These are phyloP conservation scores for Pycnonotus jocosus DNA, from an alignment of 2,113 vertebrate genomes.

Conservation along the genomic window DNA sequence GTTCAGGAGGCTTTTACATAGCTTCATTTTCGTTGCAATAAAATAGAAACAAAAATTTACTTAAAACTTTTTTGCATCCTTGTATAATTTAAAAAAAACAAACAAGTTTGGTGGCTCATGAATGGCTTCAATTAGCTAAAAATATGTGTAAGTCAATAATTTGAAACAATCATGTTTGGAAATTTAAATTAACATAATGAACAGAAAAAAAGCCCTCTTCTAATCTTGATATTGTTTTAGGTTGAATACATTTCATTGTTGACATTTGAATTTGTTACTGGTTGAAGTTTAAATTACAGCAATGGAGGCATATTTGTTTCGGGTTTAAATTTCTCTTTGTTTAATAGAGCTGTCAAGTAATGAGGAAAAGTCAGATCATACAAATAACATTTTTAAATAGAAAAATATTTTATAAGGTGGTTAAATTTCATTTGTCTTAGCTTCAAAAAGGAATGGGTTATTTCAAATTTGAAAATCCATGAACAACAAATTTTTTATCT, in stretches of 20 bases:
- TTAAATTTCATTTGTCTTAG: background rate
- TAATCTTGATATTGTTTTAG: background rate
- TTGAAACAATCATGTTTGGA: background rate
- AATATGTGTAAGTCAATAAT: background rate
- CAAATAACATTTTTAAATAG: background rate
- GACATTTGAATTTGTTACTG: constrained; percentile 2
- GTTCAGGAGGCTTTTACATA: background rate
- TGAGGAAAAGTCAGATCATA: background rate
- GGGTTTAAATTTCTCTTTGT: constrained; percentile 27
- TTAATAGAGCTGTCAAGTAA: constrained; percentile 21
- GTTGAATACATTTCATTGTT: background rate
- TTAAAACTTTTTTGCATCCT: background rate
- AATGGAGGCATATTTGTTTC: background rate
- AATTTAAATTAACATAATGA: background rate
- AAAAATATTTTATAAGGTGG: background rate
- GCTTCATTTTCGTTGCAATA: background rate
- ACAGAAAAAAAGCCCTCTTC: background rate
- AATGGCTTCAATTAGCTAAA: background rate
- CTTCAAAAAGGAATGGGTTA: background rate
- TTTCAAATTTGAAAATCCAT: background rate
- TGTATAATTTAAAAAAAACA: background rate
- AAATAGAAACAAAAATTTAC: background rate
- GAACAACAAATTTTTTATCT: background rate
- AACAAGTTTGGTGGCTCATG: background rate
- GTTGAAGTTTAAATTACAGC: background rate